Base-by-base conservation (phyloP, 2,888 invertebrate genomes). In the Charanyca ferruginea region DNA sequence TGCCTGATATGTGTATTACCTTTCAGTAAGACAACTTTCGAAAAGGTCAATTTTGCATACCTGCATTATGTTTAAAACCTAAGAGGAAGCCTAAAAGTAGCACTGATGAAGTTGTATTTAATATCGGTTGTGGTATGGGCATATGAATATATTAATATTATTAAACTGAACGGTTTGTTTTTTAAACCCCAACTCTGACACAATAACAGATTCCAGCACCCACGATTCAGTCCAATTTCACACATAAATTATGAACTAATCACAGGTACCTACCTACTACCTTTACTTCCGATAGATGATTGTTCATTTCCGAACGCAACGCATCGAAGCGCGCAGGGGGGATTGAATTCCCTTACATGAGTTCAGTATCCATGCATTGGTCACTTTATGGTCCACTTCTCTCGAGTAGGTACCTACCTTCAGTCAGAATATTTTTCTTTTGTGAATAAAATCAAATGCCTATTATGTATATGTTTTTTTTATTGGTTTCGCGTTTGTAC, bases 201-300 rank as follows among this genome's bases (percentile, higher is more conserved):
- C 18, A 44, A 41, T 18, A 41, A 47, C 35, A 32, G 20, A 58
- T 76, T 57, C 58, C 51, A 32, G 25, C 5, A 59, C 18, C 64
- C 23, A 71, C 32, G 42, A 41, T 63, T 66, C 52, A 66, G 32
- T 66, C 8, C n/a, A 65, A 60, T 86, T 89, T 90, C 87, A 86
- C 89, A 88, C 90, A 89, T 90, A 90, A 87, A 90, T 90, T 86
- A 88, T 83, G 69, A 77, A 73, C 79, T 84, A 82, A 81, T 77
- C 75, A 83, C 78, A 85, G 83, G 81, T 74, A 4, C 71, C 63
- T 81, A 79, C 80, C 83, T 6, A 72, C 63, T 81, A 79, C 80
- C 83, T 84, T 84, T 79, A 89, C 87, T 91, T 93, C 93, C 93
- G 91, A 89, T 87, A 85, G 81, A 85, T 89, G 89, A 92, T 90